Conservation (phyloP, 2,113 vertebrate species). For the Clinocottus analis region DNA sequence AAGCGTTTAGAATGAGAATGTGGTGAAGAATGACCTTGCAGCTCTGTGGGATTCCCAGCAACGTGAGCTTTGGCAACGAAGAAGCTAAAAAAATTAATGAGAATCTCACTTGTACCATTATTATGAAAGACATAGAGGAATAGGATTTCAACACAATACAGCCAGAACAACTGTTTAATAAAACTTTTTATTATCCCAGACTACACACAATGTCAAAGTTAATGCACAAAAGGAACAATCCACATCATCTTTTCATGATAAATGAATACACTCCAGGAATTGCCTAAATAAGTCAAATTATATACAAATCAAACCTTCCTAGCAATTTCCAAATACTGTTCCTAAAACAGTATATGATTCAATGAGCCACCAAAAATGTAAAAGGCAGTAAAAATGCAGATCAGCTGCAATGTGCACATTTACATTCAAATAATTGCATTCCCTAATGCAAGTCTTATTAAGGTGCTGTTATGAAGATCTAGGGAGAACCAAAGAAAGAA, state of each 20-base stretch:
- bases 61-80: background rate
- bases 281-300: constrained; percentile 36
- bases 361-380: background rate
- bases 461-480: constrained; percentile 20
- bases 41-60: background rate
- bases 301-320: constrained; percentile 48
- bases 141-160: background rate
- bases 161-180: background rate
- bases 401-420: background rate
- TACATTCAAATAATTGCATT: constrained; percentile 12
- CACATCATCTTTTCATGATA: background rate
- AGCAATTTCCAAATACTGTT: constrained; percentile 23
- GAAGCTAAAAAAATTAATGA: background rate
- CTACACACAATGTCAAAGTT: constrained; percentile 9
- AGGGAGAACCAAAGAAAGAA: background rate
- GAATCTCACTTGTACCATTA: background rate
- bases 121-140: background rate
- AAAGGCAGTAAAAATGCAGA: background rate
- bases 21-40: background rate
- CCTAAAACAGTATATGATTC: background rate
- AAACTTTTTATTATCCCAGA: constrained; percentile 24
- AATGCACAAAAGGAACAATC: constrained; percentile 7
- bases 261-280: constrained; percentile 10
- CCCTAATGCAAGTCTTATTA: constrained; percentile 25
- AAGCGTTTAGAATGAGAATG: no score